phyloP scores from a whole-genome alignment of 1,140 invertebrate species.

The Nasonia longicornis region DNA sequence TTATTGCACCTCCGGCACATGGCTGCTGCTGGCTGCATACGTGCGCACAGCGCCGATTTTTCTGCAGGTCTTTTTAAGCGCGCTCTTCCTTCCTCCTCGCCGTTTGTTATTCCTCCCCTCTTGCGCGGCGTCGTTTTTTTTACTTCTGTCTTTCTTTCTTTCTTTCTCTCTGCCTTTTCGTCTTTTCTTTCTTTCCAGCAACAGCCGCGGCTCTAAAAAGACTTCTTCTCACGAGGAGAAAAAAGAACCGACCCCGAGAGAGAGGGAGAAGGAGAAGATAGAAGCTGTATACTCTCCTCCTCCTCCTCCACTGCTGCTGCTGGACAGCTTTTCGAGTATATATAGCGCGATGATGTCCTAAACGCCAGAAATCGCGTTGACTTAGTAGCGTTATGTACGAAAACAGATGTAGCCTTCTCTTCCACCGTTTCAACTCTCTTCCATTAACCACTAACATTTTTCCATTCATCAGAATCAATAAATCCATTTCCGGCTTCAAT shows the following conservation, averaged over 20 bases:
- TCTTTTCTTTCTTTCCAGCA: constrained; percentile 14
- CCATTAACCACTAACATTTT: too few relatives aligned
- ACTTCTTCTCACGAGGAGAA: constrained; percentile 38
- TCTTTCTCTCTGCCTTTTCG: constrained; percentile 20
- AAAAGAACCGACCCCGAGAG: not conserved
- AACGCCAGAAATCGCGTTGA: too few relatives aligned
- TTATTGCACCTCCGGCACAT: constrained; percentile 55
- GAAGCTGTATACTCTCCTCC: not conserved
- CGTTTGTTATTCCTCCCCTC: constrained; percentile 33
- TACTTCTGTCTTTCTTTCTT: not conserved
- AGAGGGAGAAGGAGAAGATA: not conserved
- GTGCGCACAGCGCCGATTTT: constrained; percentile 30
- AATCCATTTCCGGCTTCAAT: too few relatives aligned
- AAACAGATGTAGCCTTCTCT: too few relatives aligned
- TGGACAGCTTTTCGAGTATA: not conserved
- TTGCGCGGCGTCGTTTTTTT: not conserved
- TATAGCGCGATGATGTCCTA: not conserved
- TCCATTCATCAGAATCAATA: too few relatives aligned
- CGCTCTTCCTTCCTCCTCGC: constrained; percentile 34
- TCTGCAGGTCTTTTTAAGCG: constrained; percentile 23
- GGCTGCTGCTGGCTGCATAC: constrained; percentile 29
- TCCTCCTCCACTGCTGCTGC: not conserved
- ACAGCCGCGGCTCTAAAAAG: constrained; percentile 2
- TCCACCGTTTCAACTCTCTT: too few relatives aligned
- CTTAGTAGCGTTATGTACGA: too few relatives aligned